Conservation (phyloP, 2,888 invertebrate genomes). For the Hydrotaea cyrtoneurina region DNA sequence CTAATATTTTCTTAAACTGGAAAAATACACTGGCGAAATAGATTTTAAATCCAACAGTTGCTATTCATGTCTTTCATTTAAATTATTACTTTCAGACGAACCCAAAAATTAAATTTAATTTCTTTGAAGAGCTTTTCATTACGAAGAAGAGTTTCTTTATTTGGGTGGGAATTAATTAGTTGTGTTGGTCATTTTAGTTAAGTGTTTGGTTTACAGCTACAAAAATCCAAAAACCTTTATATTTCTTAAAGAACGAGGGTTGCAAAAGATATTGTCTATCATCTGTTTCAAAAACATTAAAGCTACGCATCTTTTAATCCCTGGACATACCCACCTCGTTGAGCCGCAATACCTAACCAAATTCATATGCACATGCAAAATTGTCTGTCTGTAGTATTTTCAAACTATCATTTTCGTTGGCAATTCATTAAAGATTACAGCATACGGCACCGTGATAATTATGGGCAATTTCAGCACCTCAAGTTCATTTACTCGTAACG, state of each 20-base stretch:
- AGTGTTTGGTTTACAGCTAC: no score
- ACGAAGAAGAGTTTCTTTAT: neutral
- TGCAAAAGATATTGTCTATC: no score
- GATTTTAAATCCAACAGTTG: neutral
- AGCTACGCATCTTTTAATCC: no score
- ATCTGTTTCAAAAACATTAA: no score
- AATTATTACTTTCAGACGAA: neutral
- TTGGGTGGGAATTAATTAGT: neutral
- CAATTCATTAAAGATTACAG: slow-evolving; percentile 1
- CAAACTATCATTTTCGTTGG: neutral
- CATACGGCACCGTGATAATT: slow-evolving; percentile 49
- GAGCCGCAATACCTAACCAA: no score
- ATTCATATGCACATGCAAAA: no score
- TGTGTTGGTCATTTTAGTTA: neutral
- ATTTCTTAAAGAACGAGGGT: no score
- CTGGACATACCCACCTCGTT: no score
- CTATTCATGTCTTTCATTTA: neutral
- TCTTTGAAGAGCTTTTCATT: neutral
- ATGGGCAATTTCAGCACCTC: slow-evolving; percentile 62
- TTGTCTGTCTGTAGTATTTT: no score
- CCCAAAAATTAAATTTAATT: neutral
- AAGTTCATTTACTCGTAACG: slow-evolving; percentile 55
- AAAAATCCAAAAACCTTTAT: no score
- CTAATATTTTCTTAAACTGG: no score
- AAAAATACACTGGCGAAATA: neutral